These are phyloP conservation scores for Pelmatolapia mariae DNA, from an alignment of 2,113 vertebrate species.

Conservation along the genomic window DNA sequence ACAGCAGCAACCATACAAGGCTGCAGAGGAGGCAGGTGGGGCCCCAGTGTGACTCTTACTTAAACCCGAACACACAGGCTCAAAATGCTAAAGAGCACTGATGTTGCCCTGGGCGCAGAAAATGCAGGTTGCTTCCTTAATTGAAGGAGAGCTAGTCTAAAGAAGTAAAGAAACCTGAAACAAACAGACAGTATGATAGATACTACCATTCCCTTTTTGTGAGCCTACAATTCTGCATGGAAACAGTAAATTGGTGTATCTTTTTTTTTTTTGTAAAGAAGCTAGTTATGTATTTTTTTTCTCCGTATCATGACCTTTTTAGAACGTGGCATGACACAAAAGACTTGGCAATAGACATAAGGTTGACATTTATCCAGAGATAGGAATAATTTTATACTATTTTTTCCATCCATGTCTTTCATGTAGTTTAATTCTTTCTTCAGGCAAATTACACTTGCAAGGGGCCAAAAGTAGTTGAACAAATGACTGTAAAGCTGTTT, in stretches of 20 bases:
- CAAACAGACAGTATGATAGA: constrained; percentile 40
- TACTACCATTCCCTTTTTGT: not conserved
- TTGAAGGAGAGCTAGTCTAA: constrained; percentile 3
- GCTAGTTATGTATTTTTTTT: not conserved
- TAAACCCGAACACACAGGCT: constrained; percentile 4
- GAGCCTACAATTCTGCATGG: constrained; percentile 24
- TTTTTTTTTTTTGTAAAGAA: not conserved
- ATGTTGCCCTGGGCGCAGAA: constrained; percentile 42
- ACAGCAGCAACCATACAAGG: constrained; percentile 29
- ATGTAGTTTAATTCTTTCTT: not conserved
- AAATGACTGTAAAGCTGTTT: not conserved
- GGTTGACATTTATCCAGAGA: constrained; percentile 41
- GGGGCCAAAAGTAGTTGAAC: not conserved
- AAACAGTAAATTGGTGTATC: constrained; percentile 5
- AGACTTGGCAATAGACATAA: not conserved
- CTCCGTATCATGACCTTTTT: not conserved
- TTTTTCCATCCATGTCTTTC: not conserved
- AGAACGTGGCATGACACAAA: constrained; percentile 4
- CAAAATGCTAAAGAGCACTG: constrained; percentile 71
- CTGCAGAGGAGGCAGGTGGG: constrained; percentile 18
- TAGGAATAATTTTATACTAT: not conserved
- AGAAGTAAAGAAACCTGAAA: constrained; percentile 33
- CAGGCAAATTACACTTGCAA: not conserved
- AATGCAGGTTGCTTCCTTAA: constrained; percentile 11
- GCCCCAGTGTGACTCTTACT: constrained; percentile 10